Percentiles rank a stretch among this genome's conserved stretches.
phyloP scores from a whole-genome alignment of 2,113 vertebrate genomes.

The Gadus macrocephalus region DNA sequence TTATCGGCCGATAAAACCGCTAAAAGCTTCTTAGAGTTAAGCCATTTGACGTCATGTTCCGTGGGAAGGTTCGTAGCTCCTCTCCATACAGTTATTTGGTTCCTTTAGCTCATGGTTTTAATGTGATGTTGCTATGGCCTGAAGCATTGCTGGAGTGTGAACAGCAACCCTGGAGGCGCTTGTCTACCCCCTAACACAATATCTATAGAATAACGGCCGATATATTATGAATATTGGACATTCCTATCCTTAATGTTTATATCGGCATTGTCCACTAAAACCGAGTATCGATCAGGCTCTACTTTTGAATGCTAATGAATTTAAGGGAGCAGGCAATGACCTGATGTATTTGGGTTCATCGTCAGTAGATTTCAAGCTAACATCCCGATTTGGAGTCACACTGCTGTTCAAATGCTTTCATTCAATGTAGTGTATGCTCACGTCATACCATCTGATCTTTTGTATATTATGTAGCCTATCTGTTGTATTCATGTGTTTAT shows the following conservation, averaged over 20 bases:
- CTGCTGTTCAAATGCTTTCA: neutral
- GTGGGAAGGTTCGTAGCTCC: too few species aligned
- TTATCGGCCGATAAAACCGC: too few species aligned
- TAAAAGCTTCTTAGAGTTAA: too few species aligned
- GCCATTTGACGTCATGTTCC: too few species aligned
- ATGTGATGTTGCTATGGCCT: too few species aligned
- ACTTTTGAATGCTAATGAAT: neutral
- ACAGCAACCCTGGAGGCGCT: too few species aligned
- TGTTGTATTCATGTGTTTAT: neutral
- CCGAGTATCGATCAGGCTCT: neutral
- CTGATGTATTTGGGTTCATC: neutral
- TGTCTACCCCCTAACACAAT: too few species aligned
- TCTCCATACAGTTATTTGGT: too few species aligned
- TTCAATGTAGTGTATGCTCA: neutral
- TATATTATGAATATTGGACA: neutral
- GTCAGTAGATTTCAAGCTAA: neutral
- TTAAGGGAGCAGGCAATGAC: neutral
- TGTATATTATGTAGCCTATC: neutral
- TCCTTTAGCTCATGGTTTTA: too few species aligned
- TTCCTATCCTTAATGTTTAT: neutral
- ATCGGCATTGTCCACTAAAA: neutral
- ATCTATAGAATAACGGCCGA: too few species aligned
- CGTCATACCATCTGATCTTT: neutral
- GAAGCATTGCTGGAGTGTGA: too few species aligned
- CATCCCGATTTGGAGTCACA: neutral